These are phyloP conservation scores for Atherinomorus stipes DNA, from an alignment of 2,113 vertebrate species.

Conservation along the genomic window DNA sequence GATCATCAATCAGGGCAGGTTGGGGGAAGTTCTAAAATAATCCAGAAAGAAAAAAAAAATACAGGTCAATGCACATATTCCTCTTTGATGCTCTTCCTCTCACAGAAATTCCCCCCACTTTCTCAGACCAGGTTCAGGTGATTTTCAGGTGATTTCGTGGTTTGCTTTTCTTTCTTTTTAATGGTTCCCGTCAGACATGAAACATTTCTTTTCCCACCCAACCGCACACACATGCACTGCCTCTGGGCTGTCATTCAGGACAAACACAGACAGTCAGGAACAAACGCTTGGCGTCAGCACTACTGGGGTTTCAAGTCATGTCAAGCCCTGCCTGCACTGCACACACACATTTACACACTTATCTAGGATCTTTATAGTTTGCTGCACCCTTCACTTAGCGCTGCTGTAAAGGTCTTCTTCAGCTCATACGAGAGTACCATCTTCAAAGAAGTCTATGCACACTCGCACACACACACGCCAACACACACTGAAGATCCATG, in stretches of 20 bases:
- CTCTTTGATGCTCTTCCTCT: conserved; percentile 17
- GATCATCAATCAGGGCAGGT: conserved; percentile 39
- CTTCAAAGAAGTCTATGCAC: conserved; percentile 73
- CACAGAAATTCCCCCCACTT: conserved; percentile 25
- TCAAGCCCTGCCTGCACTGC: conserved; percentile 66
- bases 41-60: conserved; percentile 29
- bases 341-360: conserved; percentile 63
- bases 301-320: conserved; percentile 68
- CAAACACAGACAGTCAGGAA: conserved; percentile 77
- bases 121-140: conserved; percentile 61
- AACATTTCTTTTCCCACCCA: conserved; percentile 67
- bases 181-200: conserved; percentile 78
- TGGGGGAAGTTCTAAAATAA: conserved; percentile 18
- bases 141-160: conserved; percentile 61
- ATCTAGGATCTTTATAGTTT: conserved; percentile 79
- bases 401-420: conserved; percentile 78
- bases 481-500: conserved; percentile 34
- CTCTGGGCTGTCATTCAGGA: conserved; percentile 75
- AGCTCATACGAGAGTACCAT: conserved; percentile 57
- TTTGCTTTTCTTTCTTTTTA: conserved; percentile 62
- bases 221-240: conserved; percentile 63
- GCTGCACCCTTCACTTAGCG: conserved; percentile 80
- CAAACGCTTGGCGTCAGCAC: conserved; percentile 76
- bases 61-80: conserved; percentile 43
- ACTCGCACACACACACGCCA: conserved; percentile 40